A percentile compares a stretch with the other conserved stretches of the same genome.
These are phyloP conservation scores for Acropora yongei DNA, from an alignment of 64 coral and sea anemone genomes.

Conservation along the genomic window DNA sequence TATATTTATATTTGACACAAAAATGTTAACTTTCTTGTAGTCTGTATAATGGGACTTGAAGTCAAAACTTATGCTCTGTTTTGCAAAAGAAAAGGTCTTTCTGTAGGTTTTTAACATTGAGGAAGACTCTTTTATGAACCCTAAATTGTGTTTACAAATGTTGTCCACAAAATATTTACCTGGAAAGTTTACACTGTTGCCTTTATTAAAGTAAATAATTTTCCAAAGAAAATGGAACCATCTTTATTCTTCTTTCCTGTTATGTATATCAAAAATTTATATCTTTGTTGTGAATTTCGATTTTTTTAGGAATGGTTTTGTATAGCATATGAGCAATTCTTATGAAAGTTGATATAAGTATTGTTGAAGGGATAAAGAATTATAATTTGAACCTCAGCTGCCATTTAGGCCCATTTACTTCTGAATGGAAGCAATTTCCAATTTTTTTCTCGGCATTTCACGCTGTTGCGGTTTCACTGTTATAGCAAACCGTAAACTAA, in stretches of 20 bases:
- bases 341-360: too few species aligned
- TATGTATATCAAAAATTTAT: not conserved
- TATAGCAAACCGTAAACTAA: too few species aligned
- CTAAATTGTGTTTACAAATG: slow-evolving; percentile 17
- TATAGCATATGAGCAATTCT: too few species aligned
- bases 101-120: not conserved
- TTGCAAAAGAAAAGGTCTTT: not conserved
- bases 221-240: not conserved
- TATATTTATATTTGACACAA: too few species aligned
- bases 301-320: not conserved
- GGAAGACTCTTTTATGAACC: not conserved
- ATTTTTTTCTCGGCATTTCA: too few species aligned
- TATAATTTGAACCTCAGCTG: not conserved
- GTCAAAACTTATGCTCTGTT: too few species aligned
- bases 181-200: not conserved
- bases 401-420: too few species aligned
- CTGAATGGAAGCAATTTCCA: not conserved
- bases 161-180: not conserved
- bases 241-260: not conserved
- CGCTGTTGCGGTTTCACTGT: too few species aligned
- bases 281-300: not conserved
- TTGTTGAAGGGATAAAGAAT: too few species aligned
- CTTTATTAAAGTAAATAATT: not conserved
- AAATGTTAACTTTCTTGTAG: too few species aligned
- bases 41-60: too few species aligned